Evolutionary conservation across 1,140 invertebrate genomes (phyloP), one percentile per base, ranked within the genome.

Genomic region (Ceratina calcarata): DNA sequence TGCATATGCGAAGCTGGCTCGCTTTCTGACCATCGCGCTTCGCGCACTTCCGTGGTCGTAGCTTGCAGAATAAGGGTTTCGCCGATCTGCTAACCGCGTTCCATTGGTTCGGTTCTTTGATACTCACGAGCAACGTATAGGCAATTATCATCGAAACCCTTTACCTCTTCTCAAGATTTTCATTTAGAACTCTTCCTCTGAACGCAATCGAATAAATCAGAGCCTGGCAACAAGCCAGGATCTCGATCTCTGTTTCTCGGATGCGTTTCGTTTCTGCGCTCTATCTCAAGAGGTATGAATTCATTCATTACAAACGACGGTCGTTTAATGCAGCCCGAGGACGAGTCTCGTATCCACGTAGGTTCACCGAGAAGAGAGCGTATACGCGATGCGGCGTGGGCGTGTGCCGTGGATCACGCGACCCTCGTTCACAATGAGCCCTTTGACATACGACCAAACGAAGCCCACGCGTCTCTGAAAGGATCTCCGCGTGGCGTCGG

Each of bases 391-490:
- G 37, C 37, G 80, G 6, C 64, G 88, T 86, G 87, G 90, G 90
- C 87, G 88, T 84, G 78, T 81, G 80, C 58, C 68, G 81, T 73
- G 77, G 86, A 86, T 87, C 86, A 85, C 70, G 80, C 83, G 87
- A 89, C 87, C 87, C 89, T 87, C 84, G 78, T 83, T 81, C 77
- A 82, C 80, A 85, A 86, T 87, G 80, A 79, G 75, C 81, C 79
- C 88, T 87, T 89, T 86, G 83, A 88, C 82, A 67, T 75, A 85
- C 81, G 84, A 75, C 67, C 79, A 79, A 85, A 85, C 80, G 84
- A 77, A 80, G 72, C 82, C 80, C 62, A 86, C 82, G 82, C 83
- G 80, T 81, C 71, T 78, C 53, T 85, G 80, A 87, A 88, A 85
- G 79, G 51, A 76, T 61, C 57, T 45, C 57, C 51, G 32, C 62